Base-by-base conservation (phyloP, 1,140 invertebrate species). In the Saccostrea glomerata region DNA sequence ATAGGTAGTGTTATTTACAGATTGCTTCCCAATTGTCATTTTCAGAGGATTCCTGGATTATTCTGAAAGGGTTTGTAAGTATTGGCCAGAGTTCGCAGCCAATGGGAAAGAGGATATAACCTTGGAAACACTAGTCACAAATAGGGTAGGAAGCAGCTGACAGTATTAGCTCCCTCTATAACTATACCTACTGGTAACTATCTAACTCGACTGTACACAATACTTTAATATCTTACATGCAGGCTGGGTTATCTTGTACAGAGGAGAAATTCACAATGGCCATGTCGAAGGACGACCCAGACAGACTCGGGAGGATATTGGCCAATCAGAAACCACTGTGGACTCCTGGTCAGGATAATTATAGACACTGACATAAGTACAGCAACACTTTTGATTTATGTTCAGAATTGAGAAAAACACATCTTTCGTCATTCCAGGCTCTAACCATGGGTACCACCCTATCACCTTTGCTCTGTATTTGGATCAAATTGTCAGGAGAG, bases 71-170 rank as follows among this genome's bases (percentile, higher is more conserved):
- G 92, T 95, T 55, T 88, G 89, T 63, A 92, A 92, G 13, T 94
- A 93, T 89, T 95, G 95, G 95, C 95, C 95, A 82, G 94, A 95
- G 88, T 95, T 95, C 93, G 94, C 91, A 30, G 89, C 93, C 58
- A 94, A 95, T 88, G 95, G 95, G 47, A 95, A 95, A 86, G 94
- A 94, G 70, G 89, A 91, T 40, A 94, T 95, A 63, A 95, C 95
- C 9, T 89, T 95, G 56, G 93, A 95, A 86, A 91, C 89, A 90
- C 88, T 94, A 47, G 88, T 94, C 36, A 92, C 91, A 47, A 94
- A 95, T 90, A 88, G 89, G 87, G 93, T 94, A 88, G 58, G 15
- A 30, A 56, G 17, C 58, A 20, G n/a, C n/a, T n/a, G 58, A 17
- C 58, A n/a, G 13, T 20, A 47, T 20, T 63, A 11, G 23, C 7